Percentiles rank a stretch among this genome's conserved stretches.
phyloP scores from a whole-genome alignment of 2,113 vertebrate species.

The Erythrocercus mccallii region DNA sequence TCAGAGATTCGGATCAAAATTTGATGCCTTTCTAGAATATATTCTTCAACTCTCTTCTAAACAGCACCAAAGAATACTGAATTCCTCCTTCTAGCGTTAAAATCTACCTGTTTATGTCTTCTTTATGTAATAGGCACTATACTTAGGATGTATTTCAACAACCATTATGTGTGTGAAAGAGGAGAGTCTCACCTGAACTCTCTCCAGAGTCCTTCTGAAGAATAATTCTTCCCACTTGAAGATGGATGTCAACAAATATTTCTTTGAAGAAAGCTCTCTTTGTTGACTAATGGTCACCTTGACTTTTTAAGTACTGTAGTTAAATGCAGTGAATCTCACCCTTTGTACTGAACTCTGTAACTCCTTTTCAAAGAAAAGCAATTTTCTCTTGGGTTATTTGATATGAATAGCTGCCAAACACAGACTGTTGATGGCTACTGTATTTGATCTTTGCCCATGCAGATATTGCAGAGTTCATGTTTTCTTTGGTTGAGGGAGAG shows the following conservation, averaged over 20 bases:
- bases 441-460: slow-evolving; percentile 10
- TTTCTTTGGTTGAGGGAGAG: not conserved
- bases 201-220: not conserved
- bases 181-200: not conserved
- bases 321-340: not conserved
- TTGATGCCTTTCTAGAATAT: not conserved
- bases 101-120: not conserved
- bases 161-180: not conserved
- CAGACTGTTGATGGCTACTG: not conserved
- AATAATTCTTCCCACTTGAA: not conserved
- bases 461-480: not conserved
- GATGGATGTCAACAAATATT: not conserved
- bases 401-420: not conserved
- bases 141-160: not conserved
- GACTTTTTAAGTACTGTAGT: not conserved
- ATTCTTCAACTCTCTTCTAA: not conserved
- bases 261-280: not conserved
- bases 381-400: not conserved
- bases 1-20: not conserved
- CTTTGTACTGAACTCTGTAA: not conserved
- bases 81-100: not conserved
- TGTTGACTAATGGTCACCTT: not conserved
- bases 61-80: not conserved
- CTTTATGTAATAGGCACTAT: not conserved
- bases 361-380: slow-evolving; percentile 26